Evolutionary conservation across 2,888 invertebrate species (phyloP).

Genomic region (Epirrhoe alternata): DNA sequence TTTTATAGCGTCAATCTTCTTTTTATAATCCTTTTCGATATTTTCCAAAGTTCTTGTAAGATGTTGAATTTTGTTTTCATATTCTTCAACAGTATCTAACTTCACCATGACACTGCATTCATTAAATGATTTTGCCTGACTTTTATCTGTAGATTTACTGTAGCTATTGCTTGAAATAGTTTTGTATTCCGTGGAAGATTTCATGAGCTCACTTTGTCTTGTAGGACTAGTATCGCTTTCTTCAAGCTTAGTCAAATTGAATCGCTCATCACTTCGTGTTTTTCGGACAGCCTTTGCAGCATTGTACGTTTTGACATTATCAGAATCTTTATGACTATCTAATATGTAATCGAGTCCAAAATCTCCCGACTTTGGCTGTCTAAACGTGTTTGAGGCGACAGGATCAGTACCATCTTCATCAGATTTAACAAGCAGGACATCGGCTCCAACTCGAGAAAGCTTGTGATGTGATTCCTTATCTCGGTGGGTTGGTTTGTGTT

Average conservation of each 20-base stretch:
- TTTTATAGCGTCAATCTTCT: conserved; percentile 77
- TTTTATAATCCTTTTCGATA: conserved; percentile 70
- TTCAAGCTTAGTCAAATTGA: conserved; percentile 39
- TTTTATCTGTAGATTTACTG: conserved; percentile 46
- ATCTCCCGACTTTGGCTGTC: conserved; percentile 32
- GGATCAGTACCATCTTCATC: conserved; percentile 23
- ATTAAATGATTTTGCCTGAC: conserved; percentile 40
- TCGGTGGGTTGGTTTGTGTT: conserved; percentile 7
- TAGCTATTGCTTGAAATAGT: conserved; percentile 40
- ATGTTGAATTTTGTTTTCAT: conserved; percentile 63
- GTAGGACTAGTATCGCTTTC: conserved; percentile 42
- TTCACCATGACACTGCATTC: conserved; percentile 60
- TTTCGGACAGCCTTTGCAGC: conserved; percentile 46
- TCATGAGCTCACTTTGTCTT: conserved; percentile 42
- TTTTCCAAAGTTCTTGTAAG: conserved; percentile 65
- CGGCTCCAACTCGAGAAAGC: conserved; percentile 56
- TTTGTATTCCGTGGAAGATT: conserved; percentile 47
- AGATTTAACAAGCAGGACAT: conserved; percentile 53
- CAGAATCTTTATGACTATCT: conserved; percentile 50
- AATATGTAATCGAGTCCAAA: conserved; percentile 66
- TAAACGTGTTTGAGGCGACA: conserved; percentile 5
- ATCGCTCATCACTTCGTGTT: conserved; percentile 57
- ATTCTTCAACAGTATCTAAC: conserved; percentile 57
- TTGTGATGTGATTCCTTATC: conserved; percentile 52
- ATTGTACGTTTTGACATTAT: conserved; percentile 44